These are phyloP conservation scores for Prolemur simus DNA, from an alignment of 2,113 vertebrate species.

Conservation along the genomic window DNA sequence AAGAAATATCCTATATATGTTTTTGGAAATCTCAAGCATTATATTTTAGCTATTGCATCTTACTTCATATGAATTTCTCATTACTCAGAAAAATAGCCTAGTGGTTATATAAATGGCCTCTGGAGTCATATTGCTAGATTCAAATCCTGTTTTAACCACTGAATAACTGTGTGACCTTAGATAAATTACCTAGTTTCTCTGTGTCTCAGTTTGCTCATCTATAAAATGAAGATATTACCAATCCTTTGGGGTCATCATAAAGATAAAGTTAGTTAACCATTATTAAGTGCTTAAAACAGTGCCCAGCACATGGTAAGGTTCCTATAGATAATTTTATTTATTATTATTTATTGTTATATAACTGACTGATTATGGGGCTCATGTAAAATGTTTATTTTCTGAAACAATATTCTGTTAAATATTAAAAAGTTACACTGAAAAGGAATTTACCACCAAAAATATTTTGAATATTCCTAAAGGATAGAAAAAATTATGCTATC, in stretches of 20 bases:
- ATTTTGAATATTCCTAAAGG: conserved; percentile 27
- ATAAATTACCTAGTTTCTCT: not conserved
- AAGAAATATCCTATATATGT: not conserved
- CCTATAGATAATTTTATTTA: not conserved
- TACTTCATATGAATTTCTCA: conserved; percentile 17
- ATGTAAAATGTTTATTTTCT: not conserved
- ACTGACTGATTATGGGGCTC: not conserved
- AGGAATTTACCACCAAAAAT: conserved; percentile 24
- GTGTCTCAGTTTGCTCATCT: not conserved
- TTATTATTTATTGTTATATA: not conserved
- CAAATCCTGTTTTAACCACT: not conserved
- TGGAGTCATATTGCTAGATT: not conserved
- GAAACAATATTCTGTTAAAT: conserved; percentile 1
- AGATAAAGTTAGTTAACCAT: not conserved
- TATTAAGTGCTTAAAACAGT: not conserved
- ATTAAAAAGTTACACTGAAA: not conserved
- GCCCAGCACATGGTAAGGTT: not conserved
- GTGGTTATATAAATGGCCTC: not conserved
- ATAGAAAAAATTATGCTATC: not conserved
- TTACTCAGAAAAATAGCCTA: not conserved
- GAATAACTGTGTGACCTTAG: not conserved
- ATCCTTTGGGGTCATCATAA: not conserved
- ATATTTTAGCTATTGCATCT: not conserved
- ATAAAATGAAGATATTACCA: not conserved
- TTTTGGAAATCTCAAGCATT: not conserved